phyloP scores from a whole-genome alignment of 2,113 vertebrate genomes.

The Pao palembangensis region DNA sequence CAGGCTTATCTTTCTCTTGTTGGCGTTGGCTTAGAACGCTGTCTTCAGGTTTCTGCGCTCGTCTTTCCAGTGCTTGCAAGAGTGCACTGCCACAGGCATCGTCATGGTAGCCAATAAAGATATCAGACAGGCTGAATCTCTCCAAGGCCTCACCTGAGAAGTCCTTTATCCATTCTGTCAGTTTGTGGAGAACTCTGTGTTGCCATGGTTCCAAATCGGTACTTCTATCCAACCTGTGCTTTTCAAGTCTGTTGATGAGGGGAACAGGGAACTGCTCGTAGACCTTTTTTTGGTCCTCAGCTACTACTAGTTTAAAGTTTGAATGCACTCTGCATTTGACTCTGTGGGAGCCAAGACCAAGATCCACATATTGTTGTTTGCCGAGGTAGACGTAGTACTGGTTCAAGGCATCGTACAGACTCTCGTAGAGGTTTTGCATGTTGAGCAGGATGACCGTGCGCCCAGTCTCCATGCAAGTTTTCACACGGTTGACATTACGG shows the following conservation, averaged over 20 bases:
- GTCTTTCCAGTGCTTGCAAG: constrained; percentile 66
- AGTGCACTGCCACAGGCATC: constrained; percentile 75
- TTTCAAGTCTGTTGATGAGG: constrained; percentile 79
- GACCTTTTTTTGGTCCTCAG: constrained; percentile 79
- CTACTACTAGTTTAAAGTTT: constrained; percentile 74
- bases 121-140: constrained; percentile 63
- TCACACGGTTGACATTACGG: constrained; percentile 76
- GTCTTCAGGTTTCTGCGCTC: constrained; percentile 14
- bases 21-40: background rate
- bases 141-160: constrained; percentile 38
- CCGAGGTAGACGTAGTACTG: constrained; percentile 78
- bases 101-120: constrained; percentile 73
- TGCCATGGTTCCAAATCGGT: constrained; percentile 72
- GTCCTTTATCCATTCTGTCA: constrained; percentile 64
- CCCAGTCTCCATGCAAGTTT: constrained; percentile 81
- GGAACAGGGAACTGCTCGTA: constrained; percentile 77
- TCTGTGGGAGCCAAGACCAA: constrained; percentile 78
- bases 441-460: constrained; percentile 77
- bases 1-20: constrained; percentile 6
- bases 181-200: constrained; percentile 55
- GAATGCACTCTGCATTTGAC: constrained; percentile 78
- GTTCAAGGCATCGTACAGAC: constrained; percentile 79
- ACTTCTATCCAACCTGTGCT: constrained; percentile 76
- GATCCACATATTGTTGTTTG: constrained; percentile 76
- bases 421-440: constrained; percentile 81